Conservation (phyloP, 2,797 vertebrate species). For the Gymnoscopelus microlampas region DNA sequence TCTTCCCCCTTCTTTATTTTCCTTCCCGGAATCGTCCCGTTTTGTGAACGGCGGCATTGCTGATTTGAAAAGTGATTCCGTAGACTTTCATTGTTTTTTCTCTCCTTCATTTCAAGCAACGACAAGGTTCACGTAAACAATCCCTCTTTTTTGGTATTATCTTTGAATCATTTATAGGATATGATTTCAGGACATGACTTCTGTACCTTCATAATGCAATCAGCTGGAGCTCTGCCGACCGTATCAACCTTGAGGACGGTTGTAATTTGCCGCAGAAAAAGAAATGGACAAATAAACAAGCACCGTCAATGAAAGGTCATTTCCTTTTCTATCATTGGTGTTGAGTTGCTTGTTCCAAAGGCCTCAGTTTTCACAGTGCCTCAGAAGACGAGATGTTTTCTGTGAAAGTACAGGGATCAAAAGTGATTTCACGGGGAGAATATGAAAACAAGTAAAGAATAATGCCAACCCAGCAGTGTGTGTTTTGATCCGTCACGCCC, state of each 20-base stretch:
- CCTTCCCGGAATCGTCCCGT: constrained; percentile 78
- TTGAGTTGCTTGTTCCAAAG: constrained; percentile 23
- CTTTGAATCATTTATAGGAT: constrained; percentile 55
- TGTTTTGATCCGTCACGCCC: constrained; percentile 25
- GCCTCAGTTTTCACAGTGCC: background rate
- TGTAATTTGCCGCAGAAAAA: constrained; percentile 30
- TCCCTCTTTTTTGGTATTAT: constrained; percentile 50
- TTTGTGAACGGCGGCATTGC: constrained; percentile 53
- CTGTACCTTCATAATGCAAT: constrained; percentile 45
- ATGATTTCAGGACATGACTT: constrained; percentile 63
- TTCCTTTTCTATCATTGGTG: constrained; percentile 11
- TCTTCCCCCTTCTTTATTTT: constrained; percentile 12
- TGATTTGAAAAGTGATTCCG: constrained; percentile 74
- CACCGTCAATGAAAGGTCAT: constrained; percentile 35
- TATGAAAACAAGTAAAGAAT: background rate
- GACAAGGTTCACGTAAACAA: constrained; percentile 46
- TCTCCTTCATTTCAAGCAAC: constrained; percentile 33
- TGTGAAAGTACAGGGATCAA: background rate
- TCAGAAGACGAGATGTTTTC: no score
- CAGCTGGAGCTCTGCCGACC: constrained; percentile 50
- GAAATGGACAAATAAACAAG: constrained; percentile 28
- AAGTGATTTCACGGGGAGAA: background rate
- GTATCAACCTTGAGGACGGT: constrained; percentile 50
- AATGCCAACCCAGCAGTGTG: constrained; percentile 24
- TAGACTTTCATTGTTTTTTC: constrained; percentile 1